phyloP scores from a whole-genome alignment of 1,140 invertebrate genomes.

The Cydia strobilella region DNA sequence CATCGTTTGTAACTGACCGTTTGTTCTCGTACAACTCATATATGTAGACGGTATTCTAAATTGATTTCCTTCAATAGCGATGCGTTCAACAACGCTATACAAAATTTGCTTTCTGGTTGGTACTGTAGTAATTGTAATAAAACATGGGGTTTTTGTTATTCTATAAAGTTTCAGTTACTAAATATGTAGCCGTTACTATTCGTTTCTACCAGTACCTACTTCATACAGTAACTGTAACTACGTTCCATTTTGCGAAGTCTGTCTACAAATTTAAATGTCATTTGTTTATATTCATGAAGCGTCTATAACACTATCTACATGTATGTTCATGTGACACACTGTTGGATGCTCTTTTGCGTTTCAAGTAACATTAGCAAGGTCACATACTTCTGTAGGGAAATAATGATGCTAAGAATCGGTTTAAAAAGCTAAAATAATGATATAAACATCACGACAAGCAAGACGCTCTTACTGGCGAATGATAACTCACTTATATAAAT shows the following conservation, averaged over 20 bases:
- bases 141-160: too few relatives aligned
- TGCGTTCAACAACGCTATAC: background rate
- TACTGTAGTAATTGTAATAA: too few relatives aligned
- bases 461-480: background rate
- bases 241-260: slow-evolving; percentile 45
- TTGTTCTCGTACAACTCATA: too few relatives aligned
- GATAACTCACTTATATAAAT: background rate
- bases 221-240: slow-evolving; percentile 31
- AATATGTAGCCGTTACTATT: too few relatives aligned
- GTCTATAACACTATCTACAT: slow-evolving; percentile 50
- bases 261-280: slow-evolving; percentile 68
- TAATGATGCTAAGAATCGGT: slow-evolving; percentile 23
- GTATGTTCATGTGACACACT: slow-evolving; percentile 59
- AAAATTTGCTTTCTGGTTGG: too few relatives aligned
- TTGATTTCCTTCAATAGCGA: background rate
- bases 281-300: slow-evolving; percentile 71
- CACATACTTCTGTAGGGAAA: slow-evolving; percentile 35
- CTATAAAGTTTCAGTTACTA: too few relatives aligned
- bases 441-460: background rate
- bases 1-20: too few relatives aligned
- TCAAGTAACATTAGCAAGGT: slow-evolving; percentile 56
- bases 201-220: background rate
- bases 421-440: slow-evolving; percentile 11
- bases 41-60: too few relatives aligned
- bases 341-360: slow-evolving; percentile 52